A percentile compares a stretch with the other conserved stretches of the same genome.
Conservation (phyloP, 2,113 vertebrate genomes). For the Sapayoa aenigma region DNA sequence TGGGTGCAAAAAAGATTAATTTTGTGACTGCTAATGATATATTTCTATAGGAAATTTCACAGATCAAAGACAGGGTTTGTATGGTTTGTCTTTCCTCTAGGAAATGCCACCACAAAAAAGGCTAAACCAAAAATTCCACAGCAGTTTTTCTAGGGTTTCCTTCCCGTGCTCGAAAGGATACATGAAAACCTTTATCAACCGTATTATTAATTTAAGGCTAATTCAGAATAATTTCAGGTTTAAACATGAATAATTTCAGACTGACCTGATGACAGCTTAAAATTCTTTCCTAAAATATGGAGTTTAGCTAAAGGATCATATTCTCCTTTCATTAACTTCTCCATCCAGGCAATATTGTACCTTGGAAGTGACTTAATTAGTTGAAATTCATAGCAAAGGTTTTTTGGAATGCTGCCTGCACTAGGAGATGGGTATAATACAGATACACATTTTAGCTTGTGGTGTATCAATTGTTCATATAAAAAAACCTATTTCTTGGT, state of each 20-base stretch:
- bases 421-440: background rate
- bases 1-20: background rate
- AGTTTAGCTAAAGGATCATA: background rate
- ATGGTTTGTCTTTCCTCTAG: background rate
- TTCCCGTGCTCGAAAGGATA: background rate
- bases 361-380: background rate
- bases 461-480: background rate
- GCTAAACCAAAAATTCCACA: background rate
- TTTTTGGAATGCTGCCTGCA: background rate
- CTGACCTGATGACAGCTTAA: background rate
- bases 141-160: background rate
- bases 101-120: background rate
- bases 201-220: background rate
- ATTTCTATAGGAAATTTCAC: background rate
- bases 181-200: background rate
- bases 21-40: background rate
- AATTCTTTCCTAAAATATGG: background rate
- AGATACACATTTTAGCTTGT: background rate
- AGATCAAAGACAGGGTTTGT: background rate
- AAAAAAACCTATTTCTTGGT: background rate
- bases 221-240: background rate
- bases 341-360: background rate
- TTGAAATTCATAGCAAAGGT: background rate
- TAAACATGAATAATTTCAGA: background rate
- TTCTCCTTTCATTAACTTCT: background rate